Percentiles rank a stretch among this genome's conserved stretches.
These are phyloP conservation scores for Acrobasis suavella DNA, from an alignment of 2,888 invertebrate genomes.

Conservation along the genomic window DNA sequence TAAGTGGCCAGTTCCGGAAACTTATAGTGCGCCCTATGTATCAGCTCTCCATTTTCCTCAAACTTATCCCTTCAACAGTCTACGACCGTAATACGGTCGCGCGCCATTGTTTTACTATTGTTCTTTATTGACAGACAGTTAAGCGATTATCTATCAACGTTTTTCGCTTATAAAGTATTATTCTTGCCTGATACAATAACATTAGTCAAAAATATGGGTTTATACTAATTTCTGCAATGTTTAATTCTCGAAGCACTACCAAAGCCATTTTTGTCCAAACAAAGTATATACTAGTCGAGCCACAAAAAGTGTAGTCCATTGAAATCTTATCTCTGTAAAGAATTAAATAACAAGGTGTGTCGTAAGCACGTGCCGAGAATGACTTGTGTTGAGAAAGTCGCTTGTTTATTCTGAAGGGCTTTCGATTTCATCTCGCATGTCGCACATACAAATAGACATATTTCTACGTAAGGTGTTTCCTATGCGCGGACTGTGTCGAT, in stretches of 20 bases:
- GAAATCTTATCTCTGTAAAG: constrained; percentile 44
- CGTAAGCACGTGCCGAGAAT: constrained; percentile 63
- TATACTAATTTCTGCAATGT: no score
- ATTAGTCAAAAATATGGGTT: no score
- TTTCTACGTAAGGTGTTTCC: neutral
- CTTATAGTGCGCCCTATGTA: no score
- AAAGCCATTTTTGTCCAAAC: neutral
- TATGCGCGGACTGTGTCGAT: neutral
- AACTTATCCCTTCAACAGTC: no score
- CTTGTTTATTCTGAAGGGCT: constrained; percentile 53
- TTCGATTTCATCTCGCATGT: constrained; percentile 43
- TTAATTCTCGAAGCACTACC: neutral
- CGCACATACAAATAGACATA: constrained; percentile 1
- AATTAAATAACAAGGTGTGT: constrained; percentile 45
- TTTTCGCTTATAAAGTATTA: no score
- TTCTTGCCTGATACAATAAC: no score
- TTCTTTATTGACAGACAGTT: no score
- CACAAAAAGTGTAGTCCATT: constrained; percentile 34
- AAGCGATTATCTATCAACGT: no score
- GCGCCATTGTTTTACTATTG: no score
- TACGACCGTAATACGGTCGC: no score
- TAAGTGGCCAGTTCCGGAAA: no score
- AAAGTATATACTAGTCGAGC: neutral
- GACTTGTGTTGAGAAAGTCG: constrained; percentile 66
- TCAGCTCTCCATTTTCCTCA: no score